Evolutionary conservation across 1,140 invertebrate species (phyloP), one percentile per base, ranked within the genome.

Genomic region (Danaus melanippus): DNA sequence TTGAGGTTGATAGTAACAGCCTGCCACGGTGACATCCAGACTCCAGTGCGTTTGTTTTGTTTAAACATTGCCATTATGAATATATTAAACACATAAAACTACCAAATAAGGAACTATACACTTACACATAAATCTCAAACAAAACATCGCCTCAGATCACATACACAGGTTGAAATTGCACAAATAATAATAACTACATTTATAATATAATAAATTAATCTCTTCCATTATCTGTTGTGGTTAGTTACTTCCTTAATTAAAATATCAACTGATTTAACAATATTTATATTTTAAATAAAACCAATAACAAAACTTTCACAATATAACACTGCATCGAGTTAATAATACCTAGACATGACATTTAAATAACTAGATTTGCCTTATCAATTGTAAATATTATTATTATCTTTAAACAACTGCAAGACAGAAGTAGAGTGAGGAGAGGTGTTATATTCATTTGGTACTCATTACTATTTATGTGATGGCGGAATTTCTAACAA

Each of bases 81-180:
- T 41, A 54, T 39, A 45, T 64, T 56, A 53, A 65, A 64, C 67
- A 74, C 61, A 69, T 73, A 72, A 67, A 65, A 50, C 73, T 83
- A 81, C 62, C 75, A 79, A 80, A 79, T 76, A 86, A 84, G 81
- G 81, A 84, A 86, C 81, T 84, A 82, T 82, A 81, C 68, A 76
- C 76, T 78, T 78, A 83, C 67, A 72, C 69, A 79, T 79, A 86
- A 79, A 79, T 32, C 50, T 54, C 71, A 82, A 84, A 76, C 63
- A 69, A 77, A 74, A 71, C 66, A 74, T 76, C 70, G 71, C 76
- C 81, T 83, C 79, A 86, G 80, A 86, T 86, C 83, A 81, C 80
- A 84, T 82, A 79, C 71, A 76, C 68, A 83, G 66, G 67, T 78
- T 73, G 70, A 74, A 32, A 83, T 81, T 80, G 79, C 78, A 82